Percentiles rank a stretch among this genome's conserved stretches.
phyloP scores from a whole-genome alignment of 2,888 invertebrate genomes.

The Heliconius cydno region DNA sequence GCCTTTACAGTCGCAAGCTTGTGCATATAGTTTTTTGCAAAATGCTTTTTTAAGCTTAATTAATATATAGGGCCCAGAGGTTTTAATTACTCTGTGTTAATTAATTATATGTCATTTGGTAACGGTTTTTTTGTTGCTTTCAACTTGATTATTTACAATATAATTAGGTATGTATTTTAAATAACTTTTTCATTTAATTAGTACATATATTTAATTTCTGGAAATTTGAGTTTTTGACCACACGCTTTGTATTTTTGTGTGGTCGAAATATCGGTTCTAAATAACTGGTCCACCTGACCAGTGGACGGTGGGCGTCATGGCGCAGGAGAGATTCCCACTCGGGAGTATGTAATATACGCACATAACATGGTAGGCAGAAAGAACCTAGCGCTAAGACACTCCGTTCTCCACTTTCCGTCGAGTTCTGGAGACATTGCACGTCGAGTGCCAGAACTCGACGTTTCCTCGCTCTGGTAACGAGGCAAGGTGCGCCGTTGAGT shows the following conservation, averaged over 20 bases:
- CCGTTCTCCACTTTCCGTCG: too few relatives aligned
- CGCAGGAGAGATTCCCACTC: too few relatives aligned
- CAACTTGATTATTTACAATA: background rate
- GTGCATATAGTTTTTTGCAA: background rate
- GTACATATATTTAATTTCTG: background rate
- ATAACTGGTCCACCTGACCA: too few relatives aligned
- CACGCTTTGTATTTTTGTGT: background rate
- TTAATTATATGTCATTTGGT: constrained; percentile 27
- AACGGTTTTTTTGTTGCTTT: constrained; percentile 5
- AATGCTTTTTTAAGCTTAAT: background rate
- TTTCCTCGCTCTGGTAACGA: too few relatives aligned
- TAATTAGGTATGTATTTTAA: constrained; percentile 3
- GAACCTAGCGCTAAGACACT: too few relatives aligned
- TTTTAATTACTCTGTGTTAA: constrained; percentile 16
- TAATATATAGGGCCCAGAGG: background rate
- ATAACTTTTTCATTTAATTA: constrained; percentile 1
- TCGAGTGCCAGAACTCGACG: too few relatives aligned
- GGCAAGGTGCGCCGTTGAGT: too few relatives aligned
- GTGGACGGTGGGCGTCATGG: too few relatives aligned
- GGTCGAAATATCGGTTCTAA: background rate
- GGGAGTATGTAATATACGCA: too few relatives aligned
- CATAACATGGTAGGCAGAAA: too few relatives aligned
- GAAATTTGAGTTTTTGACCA: background rate
- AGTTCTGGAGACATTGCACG: too few relatives aligned
- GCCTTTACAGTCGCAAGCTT: too few relatives aligned